Percentiles rank a stretch among this genome's conserved stretches.
Evolutionary conservation across 2,888 invertebrate genomes (phyloP).

Genomic region (Drosophila emarginata): DNA sequence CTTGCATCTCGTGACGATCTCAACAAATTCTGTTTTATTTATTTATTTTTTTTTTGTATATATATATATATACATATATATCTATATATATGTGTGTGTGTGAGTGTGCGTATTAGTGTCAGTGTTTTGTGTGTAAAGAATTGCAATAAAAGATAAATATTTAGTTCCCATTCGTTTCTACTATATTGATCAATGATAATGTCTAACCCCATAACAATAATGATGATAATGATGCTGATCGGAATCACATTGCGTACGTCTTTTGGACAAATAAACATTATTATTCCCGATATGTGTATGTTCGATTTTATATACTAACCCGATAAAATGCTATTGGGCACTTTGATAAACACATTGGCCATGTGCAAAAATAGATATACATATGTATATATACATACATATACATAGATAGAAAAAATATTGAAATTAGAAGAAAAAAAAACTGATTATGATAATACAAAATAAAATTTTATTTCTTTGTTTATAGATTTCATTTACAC

Average conservation of each 20-base stretch:
- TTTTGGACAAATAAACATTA: slow-evolving; percentile 30
- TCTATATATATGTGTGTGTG: no score
- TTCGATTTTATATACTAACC: slow-evolving; percentile 36
- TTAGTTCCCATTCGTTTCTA: not conserved
- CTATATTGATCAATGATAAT: not conserved
- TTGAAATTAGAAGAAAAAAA: not conserved
- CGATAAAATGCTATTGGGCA: slow-evolving; percentile 29
- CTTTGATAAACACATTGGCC: slow-evolving; percentile 45
- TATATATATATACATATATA: no score
- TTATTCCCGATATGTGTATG: slow-evolving; percentile 13
- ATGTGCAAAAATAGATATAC: slow-evolving; percentile 12
- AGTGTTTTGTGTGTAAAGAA: not conserved
- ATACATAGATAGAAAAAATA: no score
- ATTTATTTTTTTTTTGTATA: not conserved
- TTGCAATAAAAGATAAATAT: not conserved
- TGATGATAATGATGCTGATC: slow-evolving; percentile 9
- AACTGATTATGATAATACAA: not conserved
- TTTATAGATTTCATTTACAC: no score
- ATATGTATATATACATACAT: no score
- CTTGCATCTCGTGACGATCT: slow-evolving; percentile 18
- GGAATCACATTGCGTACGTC: slow-evolving; percentile 33
- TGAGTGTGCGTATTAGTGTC: slow-evolving; percentile 5
- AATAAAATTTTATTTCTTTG: not conserved
- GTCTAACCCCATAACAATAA: not conserved
- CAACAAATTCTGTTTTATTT: slow-evolving; percentile 8